Evolutionary conservation across 2,888 invertebrate genomes (phyloP), one percentile per base, ranked within the genome.

Genomic region (Parthenolecanium corni): DNA sequence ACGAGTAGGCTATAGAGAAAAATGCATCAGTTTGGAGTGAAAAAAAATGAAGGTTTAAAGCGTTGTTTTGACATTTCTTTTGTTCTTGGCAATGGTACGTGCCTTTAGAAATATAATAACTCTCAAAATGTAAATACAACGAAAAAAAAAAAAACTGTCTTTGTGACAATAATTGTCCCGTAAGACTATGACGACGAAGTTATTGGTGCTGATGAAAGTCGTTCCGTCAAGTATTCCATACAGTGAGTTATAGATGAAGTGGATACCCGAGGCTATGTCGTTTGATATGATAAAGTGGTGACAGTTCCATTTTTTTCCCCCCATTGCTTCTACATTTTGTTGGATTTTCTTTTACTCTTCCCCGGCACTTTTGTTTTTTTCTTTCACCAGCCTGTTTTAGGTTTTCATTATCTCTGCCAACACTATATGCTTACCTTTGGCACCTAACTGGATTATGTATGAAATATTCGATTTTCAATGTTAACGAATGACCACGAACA

Each of bases 231-330:
- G 61, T 61, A 61, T 47, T 51, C 24, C 51, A 51, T 61, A 61
- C 51, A 40, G 9, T 49, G 61, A 61, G 61, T 49, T 61, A 61
- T 61, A 56, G 51, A 61, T 61, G 61, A 61, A 61, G 61, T 47
- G 61, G 61, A 18, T 51, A 61, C 61, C 61, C 61, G 49, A 61
- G 61, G 61, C 61, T 49, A 49, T 51, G 61, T 51, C 51, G 61
- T 61, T 61, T 61, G 61, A 61, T 61, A 61, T 61, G 61, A 61
- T 61, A 61, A 61, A 61, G 61, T 61, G 61, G 61, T 61, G 61
- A 61, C 61, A 61, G 61, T 51, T 61, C 23, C 36, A 61, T 47
- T 23, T 47, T 11, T 61, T 61, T 61, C 38, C 31, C 25, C 23
- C 24, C 36, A 38, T 51, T 38, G 38, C 49, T 57, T 57, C 31